A percentile compares a stretch with the other conserved stretches of the same genome.
Evolutionary conservation across 1,140 invertebrate species (phyloP).

Genomic region (Lordiphosa clarofinis): DNA sequence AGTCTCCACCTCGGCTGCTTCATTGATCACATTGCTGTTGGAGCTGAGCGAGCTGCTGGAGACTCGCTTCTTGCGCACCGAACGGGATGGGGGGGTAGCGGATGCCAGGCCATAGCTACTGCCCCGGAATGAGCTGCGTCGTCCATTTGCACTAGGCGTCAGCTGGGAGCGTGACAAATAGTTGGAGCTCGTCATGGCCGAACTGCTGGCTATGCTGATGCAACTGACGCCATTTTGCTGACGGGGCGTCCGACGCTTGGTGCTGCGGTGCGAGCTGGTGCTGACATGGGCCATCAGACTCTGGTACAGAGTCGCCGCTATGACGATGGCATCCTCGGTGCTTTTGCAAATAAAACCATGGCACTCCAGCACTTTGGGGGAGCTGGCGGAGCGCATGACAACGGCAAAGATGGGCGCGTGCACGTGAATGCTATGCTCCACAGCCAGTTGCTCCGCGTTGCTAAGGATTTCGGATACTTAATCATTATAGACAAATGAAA

Average conservation of each 20-base stretch:
- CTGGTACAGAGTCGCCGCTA: constrained; percentile 93
- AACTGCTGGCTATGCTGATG: constrained; percentile 84
- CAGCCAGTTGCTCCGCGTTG: constrained; percentile 68
- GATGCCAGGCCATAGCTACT: constrained; percentile 25
- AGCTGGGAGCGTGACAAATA: constrained; percentile 66
- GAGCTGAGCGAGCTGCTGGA: constrained; percentile 82
- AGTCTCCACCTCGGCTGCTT: constrained; percentile 65
- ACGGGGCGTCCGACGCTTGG: constrained; percentile 81
- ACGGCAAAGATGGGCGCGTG: constrained; percentile 94
- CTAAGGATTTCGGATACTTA: constrained; percentile 11
- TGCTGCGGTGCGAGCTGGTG: constrained; percentile 68
- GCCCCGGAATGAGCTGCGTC: constrained; percentile 68
- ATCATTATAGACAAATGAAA: background rate
- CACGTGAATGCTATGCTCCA: constrained; percentile 70
- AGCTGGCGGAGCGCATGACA: constrained; percentile 90
- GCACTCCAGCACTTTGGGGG: constrained; percentile 90
- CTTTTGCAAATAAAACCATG: constrained; percentile 93
- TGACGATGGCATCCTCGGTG: constrained; percentile 93
- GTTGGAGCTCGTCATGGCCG: constrained; percentile 79
- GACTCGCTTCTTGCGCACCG: constrained; percentile 82
- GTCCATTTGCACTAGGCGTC: constrained; percentile 36
- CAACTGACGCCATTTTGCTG: constrained; percentile 86
- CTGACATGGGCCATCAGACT: constrained; percentile 89
- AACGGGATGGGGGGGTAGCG: constrained; percentile 64
- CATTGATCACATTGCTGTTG: constrained; percentile 81